These are phyloP conservation scores for Sminthurides aquaticus DNA, from an alignment of 2,888 invertebrate genomes.

Conservation along the genomic window DNA sequence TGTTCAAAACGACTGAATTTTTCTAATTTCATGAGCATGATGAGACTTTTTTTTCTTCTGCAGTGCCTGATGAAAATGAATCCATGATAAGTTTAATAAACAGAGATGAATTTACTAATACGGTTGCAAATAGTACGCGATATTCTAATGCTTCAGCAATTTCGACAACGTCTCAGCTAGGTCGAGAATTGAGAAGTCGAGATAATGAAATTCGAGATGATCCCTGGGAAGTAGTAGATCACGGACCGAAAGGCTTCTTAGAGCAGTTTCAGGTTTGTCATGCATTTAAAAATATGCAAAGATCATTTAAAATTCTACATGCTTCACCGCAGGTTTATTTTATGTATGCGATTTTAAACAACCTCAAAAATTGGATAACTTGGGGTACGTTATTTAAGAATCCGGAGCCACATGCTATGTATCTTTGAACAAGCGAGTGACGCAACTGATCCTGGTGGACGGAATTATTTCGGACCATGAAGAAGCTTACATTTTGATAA, in stretches of 20 bases:
- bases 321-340: constrained; percentile 56
- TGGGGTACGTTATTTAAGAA: constrained; percentile 62
- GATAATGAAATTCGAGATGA: not conserved
- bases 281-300: too few relatives aligned
- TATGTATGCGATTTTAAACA: constrained; percentile 54
- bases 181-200: too few relatives aligned
- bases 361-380: constrained; percentile 59
- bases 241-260: constrained; percentile 55
- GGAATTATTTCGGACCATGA: constrained; percentile 50
- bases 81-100: too few relatives aligned
- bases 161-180: too few relatives aligned
- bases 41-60: too few relatives aligned
- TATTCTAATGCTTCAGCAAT: too few relatives aligned
- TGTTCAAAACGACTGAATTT: constrained; percentile 20
- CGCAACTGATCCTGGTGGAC: constrained; percentile 71
- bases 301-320: too few relatives aligned
- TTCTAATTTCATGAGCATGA: too few relatives aligned
- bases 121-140: not conserved
- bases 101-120: too few relatives aligned
- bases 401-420: constrained; percentile 61
- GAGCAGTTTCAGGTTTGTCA: constrained; percentile 90
- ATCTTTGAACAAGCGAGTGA: constrained; percentile 61
- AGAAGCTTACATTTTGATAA: constrained; percentile 46
- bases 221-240: not conserved
- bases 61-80: too few relatives aligned